These are phyloP conservation scores for Drosophila gaucha DNA, from an alignment of 2,888 invertebrate genomes.

Conservation along the genomic window DNA sequence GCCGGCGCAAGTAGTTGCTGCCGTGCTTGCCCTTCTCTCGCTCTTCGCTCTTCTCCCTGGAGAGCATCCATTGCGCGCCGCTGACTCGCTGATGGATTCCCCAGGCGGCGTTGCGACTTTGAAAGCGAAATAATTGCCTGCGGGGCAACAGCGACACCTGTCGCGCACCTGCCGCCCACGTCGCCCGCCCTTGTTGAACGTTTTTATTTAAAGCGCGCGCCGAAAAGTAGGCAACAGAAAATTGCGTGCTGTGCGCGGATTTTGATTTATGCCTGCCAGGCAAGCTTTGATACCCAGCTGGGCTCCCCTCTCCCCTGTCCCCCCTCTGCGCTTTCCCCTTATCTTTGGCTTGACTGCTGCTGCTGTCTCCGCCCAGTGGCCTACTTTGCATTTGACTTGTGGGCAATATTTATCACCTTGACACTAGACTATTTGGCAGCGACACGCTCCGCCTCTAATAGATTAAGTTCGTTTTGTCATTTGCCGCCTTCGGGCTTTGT, in stretches of 20 bases:
- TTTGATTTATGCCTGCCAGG: conserved; percentile 64
- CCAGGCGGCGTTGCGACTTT: conserved; percentile 50
- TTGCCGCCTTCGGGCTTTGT: conserved; percentile 46
- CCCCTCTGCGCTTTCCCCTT: not conserved
- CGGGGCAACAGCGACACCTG: conserved; percentile 59
- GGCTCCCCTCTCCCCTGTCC: not conserved
- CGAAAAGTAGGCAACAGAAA: conserved; percentile 48
- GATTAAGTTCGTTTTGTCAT: conserved; percentile 76
- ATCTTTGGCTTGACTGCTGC: not conserved
- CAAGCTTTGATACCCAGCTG: conserved; percentile 30
- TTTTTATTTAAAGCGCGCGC: conserved; percentile 37
- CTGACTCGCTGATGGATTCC: conserved; percentile 53
- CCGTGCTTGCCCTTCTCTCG: not conserved
- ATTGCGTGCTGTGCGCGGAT: conserved; percentile 39
- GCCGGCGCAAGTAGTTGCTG: conserved; percentile 35
- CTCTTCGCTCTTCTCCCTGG: conserved; percentile 11
- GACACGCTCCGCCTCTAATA: conserved; percentile 55
- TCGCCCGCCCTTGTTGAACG: not conserved
- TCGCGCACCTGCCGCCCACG: conserved; percentile 21
- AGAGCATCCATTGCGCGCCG: conserved; percentile 12
- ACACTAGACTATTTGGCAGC: conserved; percentile 56
- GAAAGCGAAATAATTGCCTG: conserved; percentile 72
- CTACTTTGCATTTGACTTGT: conserved; percentile 65
- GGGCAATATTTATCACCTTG: conserved; percentile 75
- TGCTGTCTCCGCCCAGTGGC: conserved; percentile 9